Conservation (phyloP, 2,888 invertebrate species). For the Drosophila anomelani region DNA sequence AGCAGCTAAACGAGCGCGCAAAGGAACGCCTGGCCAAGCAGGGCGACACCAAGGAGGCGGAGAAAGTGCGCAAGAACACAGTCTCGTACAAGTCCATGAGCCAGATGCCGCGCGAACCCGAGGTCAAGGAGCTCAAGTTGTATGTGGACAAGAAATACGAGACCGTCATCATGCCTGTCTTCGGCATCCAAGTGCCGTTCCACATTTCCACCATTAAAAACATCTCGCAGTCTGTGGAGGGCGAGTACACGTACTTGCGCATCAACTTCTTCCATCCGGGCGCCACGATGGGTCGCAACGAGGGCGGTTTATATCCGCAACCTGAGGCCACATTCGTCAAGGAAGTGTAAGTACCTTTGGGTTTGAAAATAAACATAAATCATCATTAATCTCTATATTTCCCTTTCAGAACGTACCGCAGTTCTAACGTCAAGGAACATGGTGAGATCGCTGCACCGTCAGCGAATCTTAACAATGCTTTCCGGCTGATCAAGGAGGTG, state of each 20-base stretch:
- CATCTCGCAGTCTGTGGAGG: conserved; percentile 98
- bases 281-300: conserved; percentile 96
- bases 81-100: conserved; percentile 96
- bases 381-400: background rate
- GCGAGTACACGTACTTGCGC: conserved; percentile 98
- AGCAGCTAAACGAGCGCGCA: conserved; percentile 95
- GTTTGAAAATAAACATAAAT: too few relatives aligned
- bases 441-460: conserved; percentile 97
- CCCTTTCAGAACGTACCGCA: conserved; percentile 94
- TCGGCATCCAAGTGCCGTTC: conserved; percentile 98
- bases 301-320: conserved; percentile 95
- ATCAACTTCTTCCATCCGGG: conserved; percentile 99
- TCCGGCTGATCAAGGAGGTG: conserved; percentile 98
- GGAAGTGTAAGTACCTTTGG: conserved; percentile 91
- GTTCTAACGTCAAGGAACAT: conserved; percentile 98
- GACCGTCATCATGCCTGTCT: conserved; percentile 98
- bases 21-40: conserved; percentile 96
- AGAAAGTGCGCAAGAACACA: conserved; percentile 96
- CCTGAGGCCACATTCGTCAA: conserved; percentile 99
- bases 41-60: conserved; percentile 92
- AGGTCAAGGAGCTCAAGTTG: conserved; percentile 96
- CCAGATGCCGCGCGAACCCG: conserved; percentile 96
- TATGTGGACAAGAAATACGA: conserved; percentile 99
- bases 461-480: conserved; percentile 97
- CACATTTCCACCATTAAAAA: conserved; percentile 99